A percentile compares a stretch with the other conserved stretches of the same genome.
phyloP scores from a whole-genome alignment of 2,888 invertebrate species.

The Liodrosophila aerea region DNA sequence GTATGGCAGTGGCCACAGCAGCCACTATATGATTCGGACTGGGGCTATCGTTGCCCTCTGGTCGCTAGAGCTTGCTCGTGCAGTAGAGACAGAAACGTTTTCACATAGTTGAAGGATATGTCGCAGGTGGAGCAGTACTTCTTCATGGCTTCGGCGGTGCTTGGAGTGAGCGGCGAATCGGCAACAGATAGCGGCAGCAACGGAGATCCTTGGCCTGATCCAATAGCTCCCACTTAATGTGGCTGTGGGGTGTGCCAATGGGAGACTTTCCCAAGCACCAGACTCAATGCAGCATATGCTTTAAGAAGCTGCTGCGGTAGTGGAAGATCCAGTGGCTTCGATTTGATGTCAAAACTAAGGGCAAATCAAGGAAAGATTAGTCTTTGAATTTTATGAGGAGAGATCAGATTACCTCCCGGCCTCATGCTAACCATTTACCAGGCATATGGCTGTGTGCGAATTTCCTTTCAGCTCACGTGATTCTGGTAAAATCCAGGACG shows the following conservation, averaged over 20 bases:
- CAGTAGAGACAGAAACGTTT: constrained; percentile 96
- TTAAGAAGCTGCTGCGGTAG: not conserved
- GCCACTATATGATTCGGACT: constrained; percentile 69
- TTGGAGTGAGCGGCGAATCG: constrained; percentile 62
- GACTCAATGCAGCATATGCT: constrained; percentile 37
- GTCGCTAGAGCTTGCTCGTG: constrained; percentile 82
- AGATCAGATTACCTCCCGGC: constrained; percentile 32
- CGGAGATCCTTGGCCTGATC: constrained; percentile 64
- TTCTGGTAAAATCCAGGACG: constrained; percentile 82
- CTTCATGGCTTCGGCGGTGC: constrained; percentile 80
- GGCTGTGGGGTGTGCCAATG: constrained; percentile 62
- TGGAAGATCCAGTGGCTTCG: constrained; percentile 76
- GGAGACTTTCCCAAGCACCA: constrained; percentile 75
- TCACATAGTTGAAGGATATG: constrained; percentile 95
- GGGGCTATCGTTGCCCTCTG: constrained; percentile 79
- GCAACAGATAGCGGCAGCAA: constrained; percentile 32
- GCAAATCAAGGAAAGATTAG: not conserved
- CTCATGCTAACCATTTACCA: constrained; percentile 68
- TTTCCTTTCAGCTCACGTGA: constrained; percentile 62
- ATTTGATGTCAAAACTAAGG: constrained; percentile 78
- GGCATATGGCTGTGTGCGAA: constrained; percentile 45
- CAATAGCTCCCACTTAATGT: constrained; percentile 80
- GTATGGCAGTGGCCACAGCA: no score
- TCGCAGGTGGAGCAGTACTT: constrained; percentile 98
- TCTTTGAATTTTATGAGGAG: no score